Evolutionary conservation across 2,888 invertebrate species (phyloP).

Genomic region (Alloplasta piceator): DNA sequence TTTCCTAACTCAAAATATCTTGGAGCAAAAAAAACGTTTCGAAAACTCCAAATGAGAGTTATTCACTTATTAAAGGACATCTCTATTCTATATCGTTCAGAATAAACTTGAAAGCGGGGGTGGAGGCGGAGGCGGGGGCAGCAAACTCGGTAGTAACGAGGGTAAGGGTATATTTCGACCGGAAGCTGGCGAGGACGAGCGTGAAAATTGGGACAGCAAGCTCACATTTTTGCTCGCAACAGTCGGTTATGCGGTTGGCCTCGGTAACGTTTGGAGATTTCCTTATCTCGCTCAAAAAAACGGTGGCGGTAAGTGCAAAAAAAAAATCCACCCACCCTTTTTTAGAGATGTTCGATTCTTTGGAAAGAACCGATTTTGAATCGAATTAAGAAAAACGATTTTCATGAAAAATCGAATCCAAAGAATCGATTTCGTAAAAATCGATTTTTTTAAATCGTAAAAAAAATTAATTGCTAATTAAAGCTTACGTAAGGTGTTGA

Average conservation of each 20-base stretch:
- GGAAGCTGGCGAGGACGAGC: slow-evolving; percentile 89
- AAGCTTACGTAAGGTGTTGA: too few species aligned
- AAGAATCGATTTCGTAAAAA: too few species aligned
- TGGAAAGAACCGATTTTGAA: too few species aligned
- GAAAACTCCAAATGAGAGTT: too few species aligned
- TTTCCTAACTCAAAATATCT: too few species aligned
- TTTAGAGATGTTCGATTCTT: too few species aligned
- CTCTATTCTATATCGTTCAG: slow-evolving; percentile 58
- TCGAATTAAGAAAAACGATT: too few species aligned
- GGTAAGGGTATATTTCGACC: slow-evolving; percentile 88
- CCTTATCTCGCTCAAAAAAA: slow-evolving; percentile 97
- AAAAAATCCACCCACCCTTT: slow-evolving; percentile 4
- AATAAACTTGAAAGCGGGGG: slow-evolving; percentile 71
- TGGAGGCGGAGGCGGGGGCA: slow-evolving; percentile 75
- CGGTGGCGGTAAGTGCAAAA: slow-evolving; percentile 88
- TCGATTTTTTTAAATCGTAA: too few species aligned
- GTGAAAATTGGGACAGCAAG: slow-evolving; percentile 97
- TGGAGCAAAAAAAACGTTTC: too few species aligned
- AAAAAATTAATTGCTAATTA: too few species aligned
- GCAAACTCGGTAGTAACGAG: slow-evolving; percentile 87
- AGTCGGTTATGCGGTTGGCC: slow-evolving; percentile 97
- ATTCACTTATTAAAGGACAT: neutral
- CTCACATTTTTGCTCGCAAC: slow-evolving; percentile 96
- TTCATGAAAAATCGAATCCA: too few species aligned
- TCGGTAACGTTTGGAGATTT: slow-evolving; percentile 98